phyloP scores from a whole-genome alignment of 2,888 invertebrate species.

The Pollenia angustigena region DNA sequence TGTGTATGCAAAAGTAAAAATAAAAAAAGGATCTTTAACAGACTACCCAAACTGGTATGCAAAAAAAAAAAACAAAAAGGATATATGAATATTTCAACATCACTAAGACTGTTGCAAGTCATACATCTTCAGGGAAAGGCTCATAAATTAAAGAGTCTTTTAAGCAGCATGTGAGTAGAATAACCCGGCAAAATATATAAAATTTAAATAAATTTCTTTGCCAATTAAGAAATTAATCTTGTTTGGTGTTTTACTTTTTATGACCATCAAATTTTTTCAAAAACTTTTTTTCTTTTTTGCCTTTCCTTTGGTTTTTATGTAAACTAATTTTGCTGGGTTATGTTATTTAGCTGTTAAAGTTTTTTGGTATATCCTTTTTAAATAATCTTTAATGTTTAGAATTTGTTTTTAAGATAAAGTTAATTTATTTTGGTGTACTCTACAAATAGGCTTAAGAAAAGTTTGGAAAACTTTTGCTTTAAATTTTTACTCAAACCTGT shows the following conservation, averaged over 20 bases:
- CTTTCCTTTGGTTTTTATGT: background rate
- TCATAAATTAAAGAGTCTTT: constrained; percentile 64
- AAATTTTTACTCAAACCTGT: background rate
- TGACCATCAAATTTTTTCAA: background rate
- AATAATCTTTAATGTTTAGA: background rate
- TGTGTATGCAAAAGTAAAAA: constrained; percentile 54
- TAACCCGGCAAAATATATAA: constrained; percentile 25
- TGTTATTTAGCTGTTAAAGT: background rate
- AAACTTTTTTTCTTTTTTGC: background rate
- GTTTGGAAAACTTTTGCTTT: background rate
- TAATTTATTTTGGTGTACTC: background rate
- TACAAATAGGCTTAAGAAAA: background rate
- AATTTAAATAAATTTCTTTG: too few relatives aligned
- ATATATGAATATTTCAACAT: constrained; percentile 14
- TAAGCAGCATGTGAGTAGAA: constrained; percentile 25
- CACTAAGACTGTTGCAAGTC: constrained; percentile 14
- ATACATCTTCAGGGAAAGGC: constrained; percentile 60
- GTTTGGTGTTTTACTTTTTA: too few relatives aligned
- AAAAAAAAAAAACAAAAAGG: background rate
- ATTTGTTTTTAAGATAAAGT: constrained; percentile 28
- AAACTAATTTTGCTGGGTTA: background rate
- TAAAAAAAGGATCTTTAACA: background rate
- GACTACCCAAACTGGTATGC: background rate
- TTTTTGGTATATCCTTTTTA: background rate
- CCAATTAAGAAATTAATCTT: too few relatives aligned